Conservation (phyloP, 2,888 invertebrate genomes). For the Thumatha senex region DNA sequence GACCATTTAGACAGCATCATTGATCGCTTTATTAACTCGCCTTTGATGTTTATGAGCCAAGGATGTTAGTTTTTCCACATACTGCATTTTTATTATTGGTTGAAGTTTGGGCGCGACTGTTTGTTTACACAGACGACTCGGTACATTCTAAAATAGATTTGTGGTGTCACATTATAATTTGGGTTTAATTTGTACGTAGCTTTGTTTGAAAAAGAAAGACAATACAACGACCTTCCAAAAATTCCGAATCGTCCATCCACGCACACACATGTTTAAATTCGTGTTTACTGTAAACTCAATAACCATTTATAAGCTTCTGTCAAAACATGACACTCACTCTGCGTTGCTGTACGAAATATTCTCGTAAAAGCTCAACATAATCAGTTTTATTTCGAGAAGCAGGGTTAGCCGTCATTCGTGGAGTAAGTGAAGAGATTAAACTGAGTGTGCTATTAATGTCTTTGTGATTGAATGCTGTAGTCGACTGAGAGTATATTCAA, state of each 20-base stretch:
- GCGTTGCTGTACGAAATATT: slow-evolving; percentile 44
- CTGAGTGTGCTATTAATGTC: slow-evolving; percentile 68
- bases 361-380: slow-evolving; percentile 55
- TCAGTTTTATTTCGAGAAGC: slow-evolving; percentile 65
- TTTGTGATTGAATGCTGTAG: slow-evolving; percentile 65
- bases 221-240: slow-evolving; percentile 3
- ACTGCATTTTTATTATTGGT: slow-evolving; percentile 82
- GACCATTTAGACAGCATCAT: slow-evolving; percentile 67
- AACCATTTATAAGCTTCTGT: slow-evolving; percentile 71
- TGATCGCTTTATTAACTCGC: slow-evolving; percentile 74
- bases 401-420: slow-evolving; percentile 55
- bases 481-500: slow-evolving; percentile 35
- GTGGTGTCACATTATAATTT: slow-evolving; percentile 77
- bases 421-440: slow-evolving; percentile 64
- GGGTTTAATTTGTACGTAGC: slow-evolving; percentile 58
- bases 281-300: slow-evolving; percentile 52
- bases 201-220: slow-evolving; percentile 16
- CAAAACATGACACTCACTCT: slow-evolving; percentile 65
- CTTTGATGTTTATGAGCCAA: slow-evolving; percentile 77
- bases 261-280: slow-evolving; percentile 44
- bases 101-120: slow-evolving; percentile 78
- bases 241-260: not conserved
- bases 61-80: slow-evolving; percentile 84
- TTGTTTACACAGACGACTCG: slow-evolving; percentile 75
- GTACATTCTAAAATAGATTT: slow-evolving; percentile 74